Evolutionary conservation across 2,888 invertebrate genomes (phyloP).

Genomic region (Smittia sp.): DNA sequence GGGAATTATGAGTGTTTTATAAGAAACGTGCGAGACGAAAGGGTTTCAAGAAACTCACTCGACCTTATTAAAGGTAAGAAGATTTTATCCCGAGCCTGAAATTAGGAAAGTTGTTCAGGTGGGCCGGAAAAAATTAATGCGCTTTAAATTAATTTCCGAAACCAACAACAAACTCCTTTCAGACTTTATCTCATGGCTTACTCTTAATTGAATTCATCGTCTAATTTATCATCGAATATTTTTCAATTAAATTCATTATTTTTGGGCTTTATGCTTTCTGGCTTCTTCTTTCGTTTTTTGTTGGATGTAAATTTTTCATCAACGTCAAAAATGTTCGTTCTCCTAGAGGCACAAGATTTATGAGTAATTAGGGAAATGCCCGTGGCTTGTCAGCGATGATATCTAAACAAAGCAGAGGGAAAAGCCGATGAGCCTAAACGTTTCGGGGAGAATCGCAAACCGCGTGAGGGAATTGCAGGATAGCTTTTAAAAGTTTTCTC

Average conservation of each 20-base stretch:
- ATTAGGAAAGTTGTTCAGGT: no score
- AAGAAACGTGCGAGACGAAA: no score
- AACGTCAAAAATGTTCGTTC: conserved; percentile 31
- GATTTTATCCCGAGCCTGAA: no score
- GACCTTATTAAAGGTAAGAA: no score
- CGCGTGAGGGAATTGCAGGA: no score
- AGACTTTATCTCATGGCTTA: not conserved
- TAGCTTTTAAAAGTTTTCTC: no score
- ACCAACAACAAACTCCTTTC: not conserved
- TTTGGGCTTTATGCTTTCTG: not conserved
- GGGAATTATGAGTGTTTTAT: conserved; percentile 5
- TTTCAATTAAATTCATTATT: conserved; percentile 8
- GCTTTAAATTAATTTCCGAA: not conserved
- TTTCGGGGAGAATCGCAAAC: not conserved
- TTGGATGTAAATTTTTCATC: conserved; percentile 6
- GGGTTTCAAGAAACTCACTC: no score
- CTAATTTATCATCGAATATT: conserved; percentile 36
- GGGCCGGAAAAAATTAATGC: not conserved
- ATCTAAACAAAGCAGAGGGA: not conserved
- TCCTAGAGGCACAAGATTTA: conserved; percentile 28
- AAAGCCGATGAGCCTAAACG: not conserved
- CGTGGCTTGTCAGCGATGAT: not conserved
- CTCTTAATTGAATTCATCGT: conserved; percentile 20
- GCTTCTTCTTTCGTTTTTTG: not conserved
- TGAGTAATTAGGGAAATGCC: conserved; percentile 33